Evolutionary conservation across 1,140 invertebrate species (phyloP).

Genomic region (Phymastichus coffea): DNA sequence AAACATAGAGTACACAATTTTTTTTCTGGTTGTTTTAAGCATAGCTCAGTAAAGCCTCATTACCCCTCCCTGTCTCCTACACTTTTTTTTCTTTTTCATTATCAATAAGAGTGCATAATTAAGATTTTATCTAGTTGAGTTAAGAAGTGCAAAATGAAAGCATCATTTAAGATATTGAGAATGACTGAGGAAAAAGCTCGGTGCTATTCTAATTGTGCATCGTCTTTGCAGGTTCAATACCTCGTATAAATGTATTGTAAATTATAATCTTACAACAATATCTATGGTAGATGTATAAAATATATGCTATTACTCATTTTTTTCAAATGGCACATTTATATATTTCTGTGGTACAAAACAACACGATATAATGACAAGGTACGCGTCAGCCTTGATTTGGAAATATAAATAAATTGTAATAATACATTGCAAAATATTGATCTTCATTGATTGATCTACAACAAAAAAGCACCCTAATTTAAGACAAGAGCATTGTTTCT

Average conservation of each 20-base stretch:
- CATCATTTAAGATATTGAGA: slow-evolving; percentile 34
- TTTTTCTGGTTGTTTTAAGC: slow-evolving; percentile 16
- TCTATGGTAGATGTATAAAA: slow-evolving; percentile 55
- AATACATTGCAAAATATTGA: slow-evolving; percentile 19
- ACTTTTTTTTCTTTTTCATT: slow-evolving; percentile 2
- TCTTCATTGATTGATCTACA: slow-evolving; percentile 12
- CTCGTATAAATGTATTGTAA: slow-evolving; percentile 57
- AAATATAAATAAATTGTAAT: slow-evolving; percentile 30
- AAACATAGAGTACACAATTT: slow-evolving; percentile 9
- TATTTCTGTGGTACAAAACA: slow-evolving; percentile 44
- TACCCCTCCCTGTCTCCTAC: too few relatives aligned
- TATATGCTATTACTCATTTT: slow-evolving; percentile 52
- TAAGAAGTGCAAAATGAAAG: slow-evolving; percentile 17
- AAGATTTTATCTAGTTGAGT: slow-evolving; percentile 14
- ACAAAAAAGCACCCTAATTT: slow-evolving; percentile 2
- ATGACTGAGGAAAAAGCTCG: slow-evolving; percentile 45
- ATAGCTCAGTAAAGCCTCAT: slow-evolving; percentile 16
- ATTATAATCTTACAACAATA: slow-evolving; percentile 55
- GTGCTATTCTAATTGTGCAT: slow-evolving; percentile 54
- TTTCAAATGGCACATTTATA: slow-evolving; percentile 56
- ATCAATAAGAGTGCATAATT: slow-evolving; percentile 14
- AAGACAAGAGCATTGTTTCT: neutral
- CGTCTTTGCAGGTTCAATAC: slow-evolving; percentile 48
- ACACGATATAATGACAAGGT: slow-evolving; percentile 38
- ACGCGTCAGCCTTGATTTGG: slow-evolving; percentile 37